A percentile compares a stretch with the other conserved stretches of the same genome.
Evolutionary conservation across 2,113 vertebrate species (phyloP).

Genomic region (Actenoides hombroni): DNA sequence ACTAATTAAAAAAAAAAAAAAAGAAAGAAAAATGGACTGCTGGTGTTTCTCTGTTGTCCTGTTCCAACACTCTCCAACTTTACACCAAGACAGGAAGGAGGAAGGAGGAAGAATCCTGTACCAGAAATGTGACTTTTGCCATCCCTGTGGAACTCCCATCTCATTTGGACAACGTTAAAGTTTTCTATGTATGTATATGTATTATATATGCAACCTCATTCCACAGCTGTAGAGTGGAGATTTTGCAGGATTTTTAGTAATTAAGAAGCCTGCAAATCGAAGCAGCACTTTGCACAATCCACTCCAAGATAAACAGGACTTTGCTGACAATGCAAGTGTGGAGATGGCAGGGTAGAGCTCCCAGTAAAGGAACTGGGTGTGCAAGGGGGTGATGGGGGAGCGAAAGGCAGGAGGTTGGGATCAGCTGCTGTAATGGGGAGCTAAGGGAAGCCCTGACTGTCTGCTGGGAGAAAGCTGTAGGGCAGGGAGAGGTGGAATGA

Average conservation of each 20-base stretch:
- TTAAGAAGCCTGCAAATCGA: not conserved
- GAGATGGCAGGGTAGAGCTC: not conserved
- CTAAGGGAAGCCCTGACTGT: not conserved
- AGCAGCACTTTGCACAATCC: not conserved
- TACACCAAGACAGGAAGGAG: not conserved
- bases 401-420: not conserved
- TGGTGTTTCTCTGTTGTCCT: not conserved
- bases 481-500: not conserved
- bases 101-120: not conserved
- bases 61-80: not conserved
- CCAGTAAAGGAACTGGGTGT: not conserved
- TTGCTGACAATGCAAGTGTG: not conserved
- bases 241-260: not conserved
- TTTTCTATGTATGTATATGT: no score
- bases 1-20: not conserved
- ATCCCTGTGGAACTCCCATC: not conserved
- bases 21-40: no score
- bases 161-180: not conserved
- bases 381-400: no score
- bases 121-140: not conserved
- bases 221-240: not conserved
- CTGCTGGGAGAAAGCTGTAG: not conserved
- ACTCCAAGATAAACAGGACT: not conserved
- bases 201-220: not conserved
- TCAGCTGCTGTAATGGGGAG: rapidly evolving